Conservation (phyloP, 1,140 invertebrate genomes). For the Drosophila bifasciata region DNA sequence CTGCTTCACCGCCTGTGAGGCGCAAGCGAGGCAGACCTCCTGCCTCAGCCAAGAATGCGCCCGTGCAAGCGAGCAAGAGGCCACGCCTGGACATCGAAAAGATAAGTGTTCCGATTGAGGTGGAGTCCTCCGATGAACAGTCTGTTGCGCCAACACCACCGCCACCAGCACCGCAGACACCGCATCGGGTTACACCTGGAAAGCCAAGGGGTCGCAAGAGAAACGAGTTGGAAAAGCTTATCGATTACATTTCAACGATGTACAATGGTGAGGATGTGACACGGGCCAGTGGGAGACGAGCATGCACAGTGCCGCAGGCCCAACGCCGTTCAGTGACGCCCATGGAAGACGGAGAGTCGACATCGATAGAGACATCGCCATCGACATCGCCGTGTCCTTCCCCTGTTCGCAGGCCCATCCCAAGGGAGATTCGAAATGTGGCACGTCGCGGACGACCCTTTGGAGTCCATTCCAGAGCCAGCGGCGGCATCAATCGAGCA, state of each 20-base stretch:
- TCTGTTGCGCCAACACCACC: no score
- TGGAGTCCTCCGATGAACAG: background rate
- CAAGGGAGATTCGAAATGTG: conserved; percentile 34
- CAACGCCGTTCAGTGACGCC: background rate
- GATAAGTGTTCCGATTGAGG: background rate
- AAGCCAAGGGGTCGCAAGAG: conserved; percentile 32
- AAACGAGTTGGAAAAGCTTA: conserved; percentile 86
- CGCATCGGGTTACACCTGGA: background rate
- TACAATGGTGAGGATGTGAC: conserved; percentile 86
- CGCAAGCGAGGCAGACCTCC: conserved; percentile 24
- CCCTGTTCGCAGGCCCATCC: background rate
- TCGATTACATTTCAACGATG: conserved; percentile 86
- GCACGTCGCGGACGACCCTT: conserved; percentile 51
- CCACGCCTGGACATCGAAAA: background rate
- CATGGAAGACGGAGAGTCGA: no score
- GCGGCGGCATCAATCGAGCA: conserved; percentile 7
- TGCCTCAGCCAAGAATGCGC: background rate
- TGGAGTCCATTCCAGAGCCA: background rate
- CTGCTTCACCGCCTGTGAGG: background rate
- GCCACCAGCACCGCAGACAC: background rate
- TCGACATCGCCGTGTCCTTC: background rate
- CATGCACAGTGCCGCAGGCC: conserved; percentile 66
- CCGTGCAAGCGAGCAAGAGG: background rate
- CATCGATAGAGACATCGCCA: background rate
- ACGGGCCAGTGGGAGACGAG: conserved; percentile 84